These are phyloP conservation scores for Lepus oiostolus DNA, from an alignment of 2,797 vertebrate species.

Conservation along the genomic window DNA sequence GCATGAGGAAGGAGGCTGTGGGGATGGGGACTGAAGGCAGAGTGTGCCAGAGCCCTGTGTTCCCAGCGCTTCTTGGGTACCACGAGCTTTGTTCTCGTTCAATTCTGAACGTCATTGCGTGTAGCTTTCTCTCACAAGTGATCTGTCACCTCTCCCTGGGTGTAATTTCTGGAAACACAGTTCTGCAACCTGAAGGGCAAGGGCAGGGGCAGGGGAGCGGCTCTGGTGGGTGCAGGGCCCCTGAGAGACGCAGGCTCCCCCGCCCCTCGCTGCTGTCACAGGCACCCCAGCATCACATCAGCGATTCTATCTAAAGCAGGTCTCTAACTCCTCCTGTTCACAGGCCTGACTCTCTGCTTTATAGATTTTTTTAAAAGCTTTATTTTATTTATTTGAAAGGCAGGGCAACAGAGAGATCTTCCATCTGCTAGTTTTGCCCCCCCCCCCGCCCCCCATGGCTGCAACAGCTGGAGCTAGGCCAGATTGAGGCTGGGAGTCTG, in stretches of 20 bases:
- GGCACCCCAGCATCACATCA: too few species aligned
- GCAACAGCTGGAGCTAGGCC: too few species aligned
- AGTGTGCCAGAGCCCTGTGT: rapidly evolving
- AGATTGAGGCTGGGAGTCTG: too few species aligned
- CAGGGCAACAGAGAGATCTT: too few species aligned
- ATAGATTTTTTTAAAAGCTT: too few species aligned
- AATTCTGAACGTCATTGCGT: not conserved
- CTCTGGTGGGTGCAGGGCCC: too few species aligned
- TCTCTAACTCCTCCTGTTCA: not conserved
- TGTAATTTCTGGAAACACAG: not conserved
- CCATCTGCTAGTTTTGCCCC: too few species aligned
- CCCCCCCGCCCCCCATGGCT: too few species aligned
- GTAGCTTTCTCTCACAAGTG: not conserved
- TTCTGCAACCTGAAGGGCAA: not conserved
- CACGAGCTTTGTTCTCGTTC: not conserved
- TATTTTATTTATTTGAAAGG: too few species aligned
- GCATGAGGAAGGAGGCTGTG: rapidly evolving
- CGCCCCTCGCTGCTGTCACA: too few species aligned
- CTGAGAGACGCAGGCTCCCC: not conserved
- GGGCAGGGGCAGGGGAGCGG: not conserved
- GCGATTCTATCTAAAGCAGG: rapidly evolving
- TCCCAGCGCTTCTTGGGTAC: not conserved
- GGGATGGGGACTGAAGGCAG: not conserved
- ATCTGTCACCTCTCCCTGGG: not conserved
- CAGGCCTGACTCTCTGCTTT: not conserved